phyloP scores from a whole-genome alignment of 53 echinoderm and acorn worm species.

The Arbacia lixula region DNA sequence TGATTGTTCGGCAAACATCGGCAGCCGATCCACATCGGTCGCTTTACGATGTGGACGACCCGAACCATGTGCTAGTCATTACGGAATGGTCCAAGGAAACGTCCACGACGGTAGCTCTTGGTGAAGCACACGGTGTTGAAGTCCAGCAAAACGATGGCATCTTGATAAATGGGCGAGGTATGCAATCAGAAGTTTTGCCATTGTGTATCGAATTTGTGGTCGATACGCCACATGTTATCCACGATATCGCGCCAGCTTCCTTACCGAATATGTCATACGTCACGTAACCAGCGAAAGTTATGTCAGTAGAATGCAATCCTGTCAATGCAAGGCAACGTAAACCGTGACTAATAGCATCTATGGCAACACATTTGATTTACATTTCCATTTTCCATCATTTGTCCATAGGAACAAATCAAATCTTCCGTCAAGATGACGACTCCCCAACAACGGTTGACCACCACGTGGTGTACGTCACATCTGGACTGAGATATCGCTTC shows the following conservation, averaged over 20 bases:
- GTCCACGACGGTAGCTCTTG: background rate
- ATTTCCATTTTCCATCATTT: no score
- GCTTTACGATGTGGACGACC: constrained; percentile 67
- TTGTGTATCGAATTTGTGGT: no score
- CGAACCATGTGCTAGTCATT: constrained; percentile 60
- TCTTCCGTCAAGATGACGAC: background rate
- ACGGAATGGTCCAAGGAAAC: constrained; percentile 65
- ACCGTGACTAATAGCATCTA: no score
- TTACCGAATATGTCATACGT: no score
- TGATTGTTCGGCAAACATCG: constrained; percentile 58
- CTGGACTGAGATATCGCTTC: constrained; percentile 74
- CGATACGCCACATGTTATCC: no score
- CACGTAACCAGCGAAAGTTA: no score
- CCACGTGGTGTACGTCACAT: constrained; percentile 46
- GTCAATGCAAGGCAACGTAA: no score
- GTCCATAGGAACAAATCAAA: constrained; percentile 38
- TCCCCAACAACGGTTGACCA: background rate
- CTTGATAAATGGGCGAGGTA: constrained; percentile 68
- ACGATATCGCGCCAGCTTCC: no score
- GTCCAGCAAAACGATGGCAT: constrained; percentile 8
- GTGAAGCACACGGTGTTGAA: background rate
- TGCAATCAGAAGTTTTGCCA: background rate
- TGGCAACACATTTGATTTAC: no score
- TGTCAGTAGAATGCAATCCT: no score
- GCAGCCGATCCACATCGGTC: constrained; percentile 54